Evolutionary conservation across 2,888 invertebrate species (phyloP).

Genomic region (Piscicola geometra): DNA sequence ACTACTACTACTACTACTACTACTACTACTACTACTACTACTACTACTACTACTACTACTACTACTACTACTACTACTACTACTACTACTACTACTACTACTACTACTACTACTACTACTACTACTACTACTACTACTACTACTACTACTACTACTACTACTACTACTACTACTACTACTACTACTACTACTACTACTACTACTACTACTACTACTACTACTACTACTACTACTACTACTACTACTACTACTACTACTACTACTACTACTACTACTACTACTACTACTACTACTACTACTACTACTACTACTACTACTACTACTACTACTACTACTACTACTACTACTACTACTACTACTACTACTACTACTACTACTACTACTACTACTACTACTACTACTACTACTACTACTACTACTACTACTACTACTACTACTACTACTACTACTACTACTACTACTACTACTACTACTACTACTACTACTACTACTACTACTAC

Average conservation of each 20-base stretch:
- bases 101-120: constrained; percentile 12
- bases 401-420: constrained; percentile 24
- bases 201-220: constrained; percentile 30
- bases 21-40: constrained; percentile 20
- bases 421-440: constrained; percentile 24
- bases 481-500: constrained; percentile 24
- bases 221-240: constrained; percentile 29
- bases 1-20: constrained; percentile 28
- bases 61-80: constrained; percentile 19
- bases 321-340: constrained; percentile 24
- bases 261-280: constrained; percentile 17
- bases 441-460: constrained; percentile 24
- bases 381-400: constrained; percentile 8
- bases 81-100: constrained; percentile 19
- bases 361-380: too few relatives aligned
- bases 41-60: constrained; percentile 13
- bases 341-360: constrained; percentile 24
- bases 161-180: constrained; percentile 1
- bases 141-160: background rate
- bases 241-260: constrained; percentile 26
- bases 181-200: constrained; percentile 20
- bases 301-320: constrained; percentile 24
- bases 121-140: constrained; percentile 8
- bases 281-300: constrained; percentile 22
- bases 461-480: constrained; percentile 24